Evolutionary conservation across 2,888 invertebrate genomes (phyloP), one percentile per base, ranked within the genome.

Genomic region (Nematopogon swammerdamellus): DNA sequence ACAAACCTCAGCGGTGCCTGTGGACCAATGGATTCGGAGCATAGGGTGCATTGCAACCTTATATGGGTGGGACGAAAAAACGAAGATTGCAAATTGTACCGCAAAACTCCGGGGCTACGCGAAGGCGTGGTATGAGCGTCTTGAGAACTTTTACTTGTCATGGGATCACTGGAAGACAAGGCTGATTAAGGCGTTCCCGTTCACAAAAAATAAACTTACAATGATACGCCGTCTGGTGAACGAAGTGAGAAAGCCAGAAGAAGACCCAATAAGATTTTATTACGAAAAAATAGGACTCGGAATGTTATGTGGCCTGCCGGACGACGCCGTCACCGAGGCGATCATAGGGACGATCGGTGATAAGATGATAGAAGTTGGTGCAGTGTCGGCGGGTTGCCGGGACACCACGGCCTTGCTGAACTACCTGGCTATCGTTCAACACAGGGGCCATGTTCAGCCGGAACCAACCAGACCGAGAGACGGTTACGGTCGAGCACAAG

Each of bases 41-140:
- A 25, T 58, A 18, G 58, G 56, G 29, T 48, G 50, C 44, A 48
- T 49, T n/a, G 52, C 54, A 42, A 53, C 47, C 8, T 51, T 56
- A 50, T 52, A 55, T 51, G 53, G 51, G 11, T 58, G 57, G 57
- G 54, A 58, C 47, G 54, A 58, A 25, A 44, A 49, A 3, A 58
- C 55, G 2, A 18, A 54, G 10, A 51, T 58, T 16, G 54, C 55
- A 20, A 54, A 57, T 25, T 55, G 53, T n/a, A 54, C 54, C 4
- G 36, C 54, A 19, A 58, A 58, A 36, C 46, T 58, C 16, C 45
- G 45, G 18, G 56, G 56, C 5, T 55, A 55, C 49, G 55, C 55
- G 6, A 55, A 53, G 44, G 50, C 49, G n/a, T 58, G 58, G 57
- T 58, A 54, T 50, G 55, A 57, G 17, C 45, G 50, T 10, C 50